Percentiles rank a stretch among this genome's conserved stretches.
These are phyloP conservation scores for Crepidodera aurea DNA, from an alignment of 2,888 invertebrate species.

Conservation along the genomic window DNA sequence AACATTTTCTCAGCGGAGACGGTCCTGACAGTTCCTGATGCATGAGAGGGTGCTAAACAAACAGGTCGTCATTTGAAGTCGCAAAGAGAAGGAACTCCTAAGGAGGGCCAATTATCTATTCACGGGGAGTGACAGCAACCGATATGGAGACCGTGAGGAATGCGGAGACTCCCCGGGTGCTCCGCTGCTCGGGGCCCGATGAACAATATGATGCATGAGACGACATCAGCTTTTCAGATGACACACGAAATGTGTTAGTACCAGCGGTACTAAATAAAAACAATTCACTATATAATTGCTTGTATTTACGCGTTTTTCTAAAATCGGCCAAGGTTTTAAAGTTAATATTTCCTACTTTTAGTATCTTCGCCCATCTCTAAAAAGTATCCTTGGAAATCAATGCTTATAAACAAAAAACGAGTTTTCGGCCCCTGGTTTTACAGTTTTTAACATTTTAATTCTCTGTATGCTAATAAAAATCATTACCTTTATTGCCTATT, in stretches of 20 bases:
- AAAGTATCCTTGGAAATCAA: too few relatives aligned
- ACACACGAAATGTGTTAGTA: constrained; percentile 37
- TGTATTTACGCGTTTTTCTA: too few relatives aligned
- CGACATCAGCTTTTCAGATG: constrained; percentile 51
- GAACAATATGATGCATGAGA: constrained; percentile 54
- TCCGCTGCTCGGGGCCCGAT: constrained; percentile 35
- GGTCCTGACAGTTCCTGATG: constrained; percentile 30
- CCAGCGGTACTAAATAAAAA: constrained; percentile 1
- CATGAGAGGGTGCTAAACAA: constrained; percentile 52
- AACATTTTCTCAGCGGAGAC: neutral
- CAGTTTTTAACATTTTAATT: too few relatives aligned
- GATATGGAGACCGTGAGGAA: constrained; percentile 55
- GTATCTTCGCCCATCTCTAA: too few relatives aligned
- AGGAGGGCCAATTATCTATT: constrained; percentile 65
- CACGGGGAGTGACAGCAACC: constrained; percentile 63
- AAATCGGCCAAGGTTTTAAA: too few relatives aligned
- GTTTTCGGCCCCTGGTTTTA: too few relatives aligned
- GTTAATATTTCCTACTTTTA: too few relatives aligned
- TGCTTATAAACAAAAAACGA: too few relatives aligned
- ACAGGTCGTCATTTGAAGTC: constrained; percentile 54
- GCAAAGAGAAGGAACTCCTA: constrained; percentile 56
- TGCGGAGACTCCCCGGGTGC: constrained; percentile 57
- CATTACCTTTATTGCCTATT: too few relatives aligned
- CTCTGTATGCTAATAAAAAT: too few relatives aligned
- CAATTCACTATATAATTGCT: too few relatives aligned